phyloP scores from a whole-genome alignment of 2,113 vertebrate species.

The Saguinus midas region DNA sequence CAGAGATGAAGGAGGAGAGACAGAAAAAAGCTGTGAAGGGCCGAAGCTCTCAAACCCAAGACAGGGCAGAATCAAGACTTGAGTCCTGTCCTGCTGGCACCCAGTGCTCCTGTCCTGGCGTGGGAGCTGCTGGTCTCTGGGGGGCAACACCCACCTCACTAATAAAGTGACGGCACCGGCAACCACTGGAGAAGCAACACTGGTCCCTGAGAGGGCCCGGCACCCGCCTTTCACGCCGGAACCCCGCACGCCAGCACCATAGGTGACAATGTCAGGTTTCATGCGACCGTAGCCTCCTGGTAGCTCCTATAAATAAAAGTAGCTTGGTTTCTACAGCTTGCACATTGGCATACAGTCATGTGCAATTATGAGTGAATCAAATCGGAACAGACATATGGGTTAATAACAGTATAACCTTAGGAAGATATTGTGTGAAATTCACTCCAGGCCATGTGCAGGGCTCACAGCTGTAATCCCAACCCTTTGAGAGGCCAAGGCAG shows the following conservation, averaged over 20 bases:
- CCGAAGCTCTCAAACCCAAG: neutral
- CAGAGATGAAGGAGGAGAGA: neutral
- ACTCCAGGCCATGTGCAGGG: neutral
- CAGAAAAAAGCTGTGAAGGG: accelerated
- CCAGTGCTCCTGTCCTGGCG: accelerated
- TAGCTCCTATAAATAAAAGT: constrained; percentile 87
- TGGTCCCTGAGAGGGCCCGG: constrained; percentile 97
- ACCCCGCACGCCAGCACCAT: constrained; percentile 96
- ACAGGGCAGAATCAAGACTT: neutral
- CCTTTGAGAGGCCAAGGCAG: too few relatives aligned
- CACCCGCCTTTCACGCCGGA: constrained; percentile 98
- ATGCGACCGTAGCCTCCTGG: constrained; percentile 96
- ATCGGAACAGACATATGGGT: neutral
- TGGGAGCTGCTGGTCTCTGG: neutral
- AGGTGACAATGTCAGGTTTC: constrained; percentile 98
- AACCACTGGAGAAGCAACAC: constrained; percentile 98
- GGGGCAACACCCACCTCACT: constrained; percentile 87
- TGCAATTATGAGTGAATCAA: neutral
- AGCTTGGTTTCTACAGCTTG: neutral
- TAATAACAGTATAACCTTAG: neutral
- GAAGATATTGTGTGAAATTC: neutral
- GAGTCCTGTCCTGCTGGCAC: too few relatives aligned
- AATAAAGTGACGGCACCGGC: constrained; percentile 96
- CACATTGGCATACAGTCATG: accelerated
- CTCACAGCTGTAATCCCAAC: too few relatives aligned